These are phyloP conservation scores for Leuciscus idus DNA, from an alignment of 2,113 vertebrate genomes.

Conservation along the genomic window DNA sequence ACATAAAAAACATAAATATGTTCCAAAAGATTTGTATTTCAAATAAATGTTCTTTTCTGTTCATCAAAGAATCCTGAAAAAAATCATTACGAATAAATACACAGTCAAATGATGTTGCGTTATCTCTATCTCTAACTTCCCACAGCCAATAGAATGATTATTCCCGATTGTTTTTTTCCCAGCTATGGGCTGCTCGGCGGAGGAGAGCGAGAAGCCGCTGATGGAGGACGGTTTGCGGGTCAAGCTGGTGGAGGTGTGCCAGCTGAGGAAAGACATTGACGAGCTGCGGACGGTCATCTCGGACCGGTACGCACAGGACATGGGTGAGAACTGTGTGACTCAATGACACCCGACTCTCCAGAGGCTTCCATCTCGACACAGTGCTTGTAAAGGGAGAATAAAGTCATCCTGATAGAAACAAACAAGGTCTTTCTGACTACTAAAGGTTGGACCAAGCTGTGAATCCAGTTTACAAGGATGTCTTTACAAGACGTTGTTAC, in stretches of 20 bases:
- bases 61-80: neutral
- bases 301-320: constrained; percentile 87
- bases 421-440: constrained; percentile 72
- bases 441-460: constrained; percentile 85
- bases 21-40: no score
- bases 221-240: constrained; percentile 80
- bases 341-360: constrained; percentile 73
- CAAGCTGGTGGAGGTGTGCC: constrained; percentile 84
- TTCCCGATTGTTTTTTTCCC: constrained; percentile 44
- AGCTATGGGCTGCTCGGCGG: constrained; percentile 84
- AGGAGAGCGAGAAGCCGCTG: constrained; percentile 81
- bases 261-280: constrained; percentile 89
- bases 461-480: constrained; percentile 69
- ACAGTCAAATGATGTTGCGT: no score
- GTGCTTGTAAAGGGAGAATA: constrained; percentile 20
- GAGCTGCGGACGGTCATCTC: constrained; percentile 88
- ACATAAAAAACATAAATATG: no score
- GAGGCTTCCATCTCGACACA: neutral
- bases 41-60: no score
- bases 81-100: neutral
- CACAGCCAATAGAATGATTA: neutral
- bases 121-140: no score
- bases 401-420: neutral
- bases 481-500: constrained; percentile 12
- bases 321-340: constrained; percentile 88